Conservation (phyloP, 92 coral and sea anemone species). For the Porites evermanni region DNA sequence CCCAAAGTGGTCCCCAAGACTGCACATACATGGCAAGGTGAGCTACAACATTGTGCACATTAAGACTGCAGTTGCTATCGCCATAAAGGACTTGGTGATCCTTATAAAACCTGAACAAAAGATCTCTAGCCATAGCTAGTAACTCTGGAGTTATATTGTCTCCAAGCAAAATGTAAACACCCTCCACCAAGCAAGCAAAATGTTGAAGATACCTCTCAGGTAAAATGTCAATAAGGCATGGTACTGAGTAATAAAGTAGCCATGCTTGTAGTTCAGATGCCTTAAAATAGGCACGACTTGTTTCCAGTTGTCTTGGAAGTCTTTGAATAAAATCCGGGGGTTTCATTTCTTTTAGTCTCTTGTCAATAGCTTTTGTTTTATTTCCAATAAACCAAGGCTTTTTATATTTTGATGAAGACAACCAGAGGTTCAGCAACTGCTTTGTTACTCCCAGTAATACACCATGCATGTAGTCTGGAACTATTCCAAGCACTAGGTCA, state of each 20-base stretch:
- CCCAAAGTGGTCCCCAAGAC: constrained; percentile 61
- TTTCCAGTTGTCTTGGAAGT: constrained; percentile 53
- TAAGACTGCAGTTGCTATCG: constrained; percentile 4
- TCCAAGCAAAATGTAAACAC: constrained; percentile 57
- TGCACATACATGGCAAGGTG: constrained; percentile 39
- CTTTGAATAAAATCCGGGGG: constrained; percentile 64
- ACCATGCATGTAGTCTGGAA: constrained; percentile 75
- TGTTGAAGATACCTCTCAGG: constrained; percentile 55
- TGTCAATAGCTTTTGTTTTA: constrained; percentile 50
- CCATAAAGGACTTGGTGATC: constrained; percentile 50
- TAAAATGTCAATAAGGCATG: constrained; percentile 62
- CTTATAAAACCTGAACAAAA: constrained; percentile 38
- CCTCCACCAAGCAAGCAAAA: constrained; percentile 68
- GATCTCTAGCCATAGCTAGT: constrained; percentile 24
- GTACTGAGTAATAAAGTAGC: constrained; percentile 65
- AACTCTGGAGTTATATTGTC: constrained; percentile 39
- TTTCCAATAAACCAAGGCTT: constrained; percentile 59
- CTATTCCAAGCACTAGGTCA: constrained; percentile 57
- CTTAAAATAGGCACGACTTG: constrained; percentile 51
- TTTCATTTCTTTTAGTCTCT: constrained; percentile 45
- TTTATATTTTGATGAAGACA: constrained; percentile 37
- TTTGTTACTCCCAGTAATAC: constrained; percentile 62
- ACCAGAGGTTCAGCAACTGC: constrained; percentile 55
- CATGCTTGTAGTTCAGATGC: constrained; percentile 73
- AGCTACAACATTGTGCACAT: constrained; percentile 51